Evolutionary conservation across 2,888 invertebrate genomes (phyloP).

Genomic region (Drosophila atroscutellata): DNA sequence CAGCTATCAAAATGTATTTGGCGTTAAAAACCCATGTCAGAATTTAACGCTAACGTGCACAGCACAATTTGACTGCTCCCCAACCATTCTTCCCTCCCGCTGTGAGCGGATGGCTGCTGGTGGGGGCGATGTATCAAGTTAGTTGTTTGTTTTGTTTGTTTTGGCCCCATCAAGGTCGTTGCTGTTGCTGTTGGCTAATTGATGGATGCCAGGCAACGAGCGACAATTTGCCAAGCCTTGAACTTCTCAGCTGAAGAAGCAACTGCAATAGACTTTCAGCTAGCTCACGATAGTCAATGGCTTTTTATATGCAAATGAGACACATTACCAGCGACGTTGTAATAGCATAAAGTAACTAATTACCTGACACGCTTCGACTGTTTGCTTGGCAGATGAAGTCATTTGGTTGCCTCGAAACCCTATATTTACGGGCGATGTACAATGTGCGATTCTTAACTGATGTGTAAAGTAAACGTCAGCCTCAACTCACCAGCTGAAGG

Average conservation of each 20-base stretch:
- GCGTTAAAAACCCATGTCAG: constrained; percentile 75
- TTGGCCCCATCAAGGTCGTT: constrained; percentile 56
- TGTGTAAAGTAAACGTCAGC: constrained; percentile 39
- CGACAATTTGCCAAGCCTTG: constrained; percentile 76
- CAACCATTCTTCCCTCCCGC: not conserved
- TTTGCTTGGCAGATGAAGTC: constrained; percentile 69
- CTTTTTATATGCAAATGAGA: constrained; percentile 71
- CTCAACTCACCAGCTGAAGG: constrained; percentile 47
- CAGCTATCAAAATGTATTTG: constrained; percentile 49
- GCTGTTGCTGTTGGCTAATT: constrained; percentile 55
- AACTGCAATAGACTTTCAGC: constrained; percentile 14
- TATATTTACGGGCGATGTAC: constrained; percentile 35
- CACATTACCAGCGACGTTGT: constrained; percentile 50
- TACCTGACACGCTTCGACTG: constrained; percentile 75
- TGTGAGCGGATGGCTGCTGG: not conserved
- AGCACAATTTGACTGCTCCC: not conserved
- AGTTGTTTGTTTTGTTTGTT: constrained; percentile 43
- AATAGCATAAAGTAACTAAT: constrained; percentile 59
- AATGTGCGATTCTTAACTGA: constrained; percentile 51
- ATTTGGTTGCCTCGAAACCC: constrained; percentile 52
- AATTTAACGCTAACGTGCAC: constrained; percentile 72
- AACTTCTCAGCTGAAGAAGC: constrained; percentile 57
- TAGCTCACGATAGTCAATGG: constrained; percentile 36
- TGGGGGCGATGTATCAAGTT: constrained; percentile 44
- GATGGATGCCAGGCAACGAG: constrained; percentile 68